A percentile compares a stretch with the other conserved stretches of the same genome.
Evolutionary conservation across 1,140 invertebrate genomes (phyloP).

Genomic region (Drosophila eugracilis): DNA sequence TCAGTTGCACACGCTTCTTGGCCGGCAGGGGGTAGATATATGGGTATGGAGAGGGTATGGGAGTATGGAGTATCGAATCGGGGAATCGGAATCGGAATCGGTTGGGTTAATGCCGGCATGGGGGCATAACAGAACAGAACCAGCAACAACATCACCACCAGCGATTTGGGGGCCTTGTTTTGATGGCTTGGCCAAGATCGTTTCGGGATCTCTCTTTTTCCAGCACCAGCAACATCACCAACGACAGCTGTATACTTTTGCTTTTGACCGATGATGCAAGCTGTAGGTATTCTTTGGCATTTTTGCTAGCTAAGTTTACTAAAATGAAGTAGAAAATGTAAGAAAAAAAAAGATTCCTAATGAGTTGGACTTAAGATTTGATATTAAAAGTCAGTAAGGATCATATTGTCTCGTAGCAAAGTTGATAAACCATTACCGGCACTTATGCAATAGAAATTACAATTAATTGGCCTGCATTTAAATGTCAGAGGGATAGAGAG

Average conservation of each 20-base stretch:
- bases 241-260: slow-evolving; percentile 43
- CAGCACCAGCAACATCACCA: slow-evolving; percentile 28
- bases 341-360: no score
- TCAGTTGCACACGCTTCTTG: slow-evolving; percentile 70
- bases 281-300: slow-evolving; percentile 13
- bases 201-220: slow-evolving; percentile 38
- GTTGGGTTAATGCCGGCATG: slow-evolving; percentile 50
- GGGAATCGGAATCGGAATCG: slow-evolving; percentile 43
- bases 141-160: slow-evolving; percentile 26
- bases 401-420: no score
- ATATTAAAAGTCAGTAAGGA: no score
- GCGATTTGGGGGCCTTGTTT: slow-evolving; percentile 77
- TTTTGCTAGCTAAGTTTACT: no score
- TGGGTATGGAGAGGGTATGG: slow-evolving; percentile 2
- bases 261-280: slow-evolving; percentile 33
- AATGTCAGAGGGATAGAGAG: slow-evolving; percentile 67
- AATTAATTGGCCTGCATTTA: slow-evolving; percentile 72
- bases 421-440: neutral
- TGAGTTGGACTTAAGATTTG: no score
- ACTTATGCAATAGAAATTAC: slow-evolving; percentile 15
- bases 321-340: no score
- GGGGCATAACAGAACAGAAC: slow-evolving; percentile 44
- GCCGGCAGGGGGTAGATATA: slow-evolving; percentile 62
- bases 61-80: slow-evolving; percentile 32
- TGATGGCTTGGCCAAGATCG: slow-evolving; percentile 72